These are phyloP conservation scores for Neostethus bicornis DNA, from an alignment of 2,797 vertebrate genomes.

Conservation along the genomic window DNA sequence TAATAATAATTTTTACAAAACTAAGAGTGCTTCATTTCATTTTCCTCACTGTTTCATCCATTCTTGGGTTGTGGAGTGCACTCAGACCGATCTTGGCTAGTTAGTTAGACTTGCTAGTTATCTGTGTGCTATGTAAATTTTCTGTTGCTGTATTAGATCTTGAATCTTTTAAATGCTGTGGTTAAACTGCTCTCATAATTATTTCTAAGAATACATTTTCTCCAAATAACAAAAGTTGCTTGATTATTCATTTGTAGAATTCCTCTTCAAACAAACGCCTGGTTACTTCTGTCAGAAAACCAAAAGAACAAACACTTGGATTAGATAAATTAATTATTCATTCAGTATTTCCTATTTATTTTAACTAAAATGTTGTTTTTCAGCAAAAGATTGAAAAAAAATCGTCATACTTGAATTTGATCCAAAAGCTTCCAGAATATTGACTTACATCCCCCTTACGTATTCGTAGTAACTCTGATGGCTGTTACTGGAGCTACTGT, in stretches of 20 bases:
- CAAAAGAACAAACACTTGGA: neutral
- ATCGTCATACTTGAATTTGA: neutral
- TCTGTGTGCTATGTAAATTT: too few species aligned
- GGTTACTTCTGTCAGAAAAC: neutral
- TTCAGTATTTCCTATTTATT: constrained; percentile 5
- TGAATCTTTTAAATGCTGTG: too few species aligned
- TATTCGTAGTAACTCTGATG: constrained; percentile 17
- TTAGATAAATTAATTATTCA: neutral
- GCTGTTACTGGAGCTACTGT: constrained; percentile 42
- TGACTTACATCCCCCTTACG: constrained; percentile 17
- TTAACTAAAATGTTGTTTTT: neutral
- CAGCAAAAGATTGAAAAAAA: neutral
- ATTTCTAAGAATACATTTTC: neutral
- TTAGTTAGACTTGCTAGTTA: too few species aligned
- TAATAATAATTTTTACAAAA: too few species aligned
- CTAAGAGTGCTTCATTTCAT: too few species aligned
- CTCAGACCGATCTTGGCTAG: too few species aligned
- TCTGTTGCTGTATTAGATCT: too few species aligned
- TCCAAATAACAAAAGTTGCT: neutral
- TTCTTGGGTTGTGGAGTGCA: too few species aligned
- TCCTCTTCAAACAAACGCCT: neutral
- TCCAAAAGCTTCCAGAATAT: constrained; percentile 5
- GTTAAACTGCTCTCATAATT: neutral
- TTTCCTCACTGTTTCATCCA: too few species aligned
- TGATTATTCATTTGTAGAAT: neutral